Evolutionary conservation across 2,113 vertebrate genomes (phyloP).

Genomic region (Callorhinus ursinus): DNA sequence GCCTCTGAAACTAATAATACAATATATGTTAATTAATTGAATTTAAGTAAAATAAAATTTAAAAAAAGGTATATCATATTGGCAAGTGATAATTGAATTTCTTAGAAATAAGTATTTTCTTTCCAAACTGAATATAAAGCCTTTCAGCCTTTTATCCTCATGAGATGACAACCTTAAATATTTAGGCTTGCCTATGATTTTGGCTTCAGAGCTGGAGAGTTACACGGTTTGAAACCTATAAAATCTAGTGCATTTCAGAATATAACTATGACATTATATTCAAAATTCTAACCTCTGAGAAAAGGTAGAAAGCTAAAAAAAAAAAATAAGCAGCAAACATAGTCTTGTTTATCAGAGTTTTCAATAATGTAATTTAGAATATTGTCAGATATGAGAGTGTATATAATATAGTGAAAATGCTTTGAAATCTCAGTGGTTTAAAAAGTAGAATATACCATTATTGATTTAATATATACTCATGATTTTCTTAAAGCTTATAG

Average conservation of each 20-base stretch:
- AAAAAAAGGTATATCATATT: background rate
- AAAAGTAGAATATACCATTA: background rate
- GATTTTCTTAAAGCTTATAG: constrained; percentile 36
- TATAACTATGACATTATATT: background rate
- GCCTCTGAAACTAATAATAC: background rate
- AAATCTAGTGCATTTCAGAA: background rate
- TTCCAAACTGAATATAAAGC: constrained; percentile 15
- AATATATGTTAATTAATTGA: background rate
- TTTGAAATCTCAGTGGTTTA: background rate
- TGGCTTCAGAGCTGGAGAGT: background rate
- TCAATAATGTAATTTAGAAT: background rate
- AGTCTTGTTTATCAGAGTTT: background rate
- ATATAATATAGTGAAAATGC: background rate
- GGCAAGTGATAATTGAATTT: constrained; percentile 17
- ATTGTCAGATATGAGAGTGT: background rate
- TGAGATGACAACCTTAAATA: background rate
- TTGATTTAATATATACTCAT: background rate
- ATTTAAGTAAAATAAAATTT: background rate
- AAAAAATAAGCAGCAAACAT: background rate
- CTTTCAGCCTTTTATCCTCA: background rate
- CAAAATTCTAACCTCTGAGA: background rate
- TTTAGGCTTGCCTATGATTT: constrained; percentile 2
- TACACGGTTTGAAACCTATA: background rate
- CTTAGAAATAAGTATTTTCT: constrained; percentile 46
- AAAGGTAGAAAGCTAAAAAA: background rate